A percentile compares a stretch with the other conserved stretches of the same genome.
phyloP scores from a whole-genome alignment of 2,888 invertebrate species.

The Eustalomyia histrio region DNA sequence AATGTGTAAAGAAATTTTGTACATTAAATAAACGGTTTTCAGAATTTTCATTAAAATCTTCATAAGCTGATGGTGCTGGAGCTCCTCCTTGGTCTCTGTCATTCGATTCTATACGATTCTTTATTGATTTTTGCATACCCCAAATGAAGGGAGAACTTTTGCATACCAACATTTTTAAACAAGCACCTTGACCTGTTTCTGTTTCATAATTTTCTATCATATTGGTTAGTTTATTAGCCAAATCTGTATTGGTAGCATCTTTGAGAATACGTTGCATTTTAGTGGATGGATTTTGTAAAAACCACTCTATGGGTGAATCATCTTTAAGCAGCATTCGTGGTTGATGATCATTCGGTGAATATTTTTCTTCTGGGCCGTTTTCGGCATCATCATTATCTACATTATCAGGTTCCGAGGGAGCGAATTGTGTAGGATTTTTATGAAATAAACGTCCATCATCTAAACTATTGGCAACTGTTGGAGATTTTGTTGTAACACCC shows the following conservation, averaged over 20 bases:
- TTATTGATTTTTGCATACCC: slow-evolving; percentile 87
- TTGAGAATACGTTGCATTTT: slow-evolving; percentile 80
- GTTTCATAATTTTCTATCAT: slow-evolving; percentile 81
- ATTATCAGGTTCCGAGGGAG: background rate
- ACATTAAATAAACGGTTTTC: slow-evolving; percentile 67
- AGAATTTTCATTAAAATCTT: slow-evolving; percentile 17
- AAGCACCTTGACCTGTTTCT: slow-evolving; percentile 83
- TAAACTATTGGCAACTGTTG: background rate
- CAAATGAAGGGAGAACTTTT: slow-evolving; percentile 88
- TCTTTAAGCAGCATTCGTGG: slow-evolving; percentile 70
- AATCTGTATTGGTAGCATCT: slow-evolving; percentile 83
- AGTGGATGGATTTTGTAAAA: slow-evolving; percentile 83
- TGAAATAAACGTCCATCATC: slow-evolving; percentile 32
- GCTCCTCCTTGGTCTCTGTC: background rate
- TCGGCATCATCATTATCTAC: slow-evolving; percentile 23
- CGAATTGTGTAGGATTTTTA: background rate
- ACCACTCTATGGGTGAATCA: slow-evolving; percentile 82
- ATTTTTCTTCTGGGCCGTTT: slow-evolving; percentile 71
- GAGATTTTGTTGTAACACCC: slow-evolving; percentile 64
- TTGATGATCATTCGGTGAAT: slow-evolving; percentile 69
- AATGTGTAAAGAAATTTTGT: slow-evolving; percentile 82
- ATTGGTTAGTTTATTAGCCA: slow-evolving; percentile 83
- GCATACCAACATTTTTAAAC: slow-evolving; percentile 87
- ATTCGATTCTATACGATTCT: slow-evolving; percentile 65
- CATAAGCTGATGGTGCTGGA: slow-evolving; percentile 1